Percentiles rank a stretch among this genome's conserved stretches.
phyloP scores from a whole-genome alignment of 2,797 vertebrate species.

The Chromobotia macracanthus region DNA sequence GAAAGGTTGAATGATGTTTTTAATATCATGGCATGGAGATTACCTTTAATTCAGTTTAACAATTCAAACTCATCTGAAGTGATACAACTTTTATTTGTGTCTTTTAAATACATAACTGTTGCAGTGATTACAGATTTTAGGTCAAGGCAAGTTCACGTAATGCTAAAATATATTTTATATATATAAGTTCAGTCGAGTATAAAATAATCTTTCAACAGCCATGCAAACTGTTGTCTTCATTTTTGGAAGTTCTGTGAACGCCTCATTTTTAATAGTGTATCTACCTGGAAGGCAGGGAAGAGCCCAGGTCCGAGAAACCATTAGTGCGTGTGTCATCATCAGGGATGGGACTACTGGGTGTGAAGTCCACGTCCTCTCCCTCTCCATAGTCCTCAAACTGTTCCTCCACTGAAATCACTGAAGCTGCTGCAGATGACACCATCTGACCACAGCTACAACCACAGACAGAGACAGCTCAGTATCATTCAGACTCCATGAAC shows the following conservation, averaged over 20 bases:
- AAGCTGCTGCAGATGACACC: slow-evolving; percentile 85
- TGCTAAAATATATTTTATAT: too few relatives aligned
- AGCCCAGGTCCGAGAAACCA: slow-evolving; percentile 91
- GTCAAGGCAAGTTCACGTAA: too few relatives aligned
- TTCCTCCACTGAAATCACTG: slow-evolving; percentile 86
- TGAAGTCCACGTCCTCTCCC: slow-evolving; percentile 91
- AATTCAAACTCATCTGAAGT: slow-evolving; percentile 1
- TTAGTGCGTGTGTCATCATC: slow-evolving; percentile 93
- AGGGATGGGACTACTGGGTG: slow-evolving; percentile 89
- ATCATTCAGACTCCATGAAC: neutral
- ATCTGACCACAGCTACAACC: slow-evolving; percentile 79
- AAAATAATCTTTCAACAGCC: too few relatives aligned
- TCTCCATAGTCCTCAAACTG: slow-evolving; percentile 99
- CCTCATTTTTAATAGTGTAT: too few relatives aligned
- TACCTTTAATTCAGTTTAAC: too few relatives aligned
- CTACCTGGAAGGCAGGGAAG: slow-evolving; percentile 95
- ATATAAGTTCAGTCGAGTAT: too few relatives aligned
- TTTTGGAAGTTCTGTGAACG: too few relatives aligned
- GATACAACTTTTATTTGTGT: too few relatives aligned
- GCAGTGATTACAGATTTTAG: too few relatives aligned
- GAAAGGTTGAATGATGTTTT: neutral
- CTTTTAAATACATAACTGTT: too few relatives aligned
- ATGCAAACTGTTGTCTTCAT: neutral
- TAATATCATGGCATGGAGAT: neutral
- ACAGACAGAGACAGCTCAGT: slow-evolving; percentile 1